These are phyloP conservation scores for Otus scops DNA, from an alignment of 2,797 vertebrate species.

Conservation along the genomic window DNA sequence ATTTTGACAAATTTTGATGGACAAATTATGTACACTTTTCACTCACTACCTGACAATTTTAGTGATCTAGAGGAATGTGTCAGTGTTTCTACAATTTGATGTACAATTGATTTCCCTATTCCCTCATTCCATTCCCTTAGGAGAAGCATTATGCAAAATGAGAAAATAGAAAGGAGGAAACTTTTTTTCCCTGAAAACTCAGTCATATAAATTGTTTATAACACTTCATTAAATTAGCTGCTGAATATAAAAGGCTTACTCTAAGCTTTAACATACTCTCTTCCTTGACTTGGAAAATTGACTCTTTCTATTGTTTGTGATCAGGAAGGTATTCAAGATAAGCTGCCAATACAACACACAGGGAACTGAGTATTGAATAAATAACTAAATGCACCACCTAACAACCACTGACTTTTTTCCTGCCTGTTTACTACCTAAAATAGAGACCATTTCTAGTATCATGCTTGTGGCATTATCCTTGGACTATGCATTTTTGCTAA, in stretches of 20 bases:
- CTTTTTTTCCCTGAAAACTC: neutral
- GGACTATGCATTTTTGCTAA: neutral
- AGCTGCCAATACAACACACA: neutral
- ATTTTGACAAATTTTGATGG: slow-evolving; percentile 11
- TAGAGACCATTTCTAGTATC: neutral
- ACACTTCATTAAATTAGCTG: neutral
- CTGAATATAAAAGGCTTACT: neutral
- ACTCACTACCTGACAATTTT: neutral
- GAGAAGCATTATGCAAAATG: slow-evolving; percentile 15
- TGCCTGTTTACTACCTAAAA: neutral
- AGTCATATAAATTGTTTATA: neutral
- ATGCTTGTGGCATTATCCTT: neutral
- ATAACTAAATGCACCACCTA: neutral
- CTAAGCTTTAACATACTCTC: neutral
- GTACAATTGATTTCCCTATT: slow-evolving; percentile 13
- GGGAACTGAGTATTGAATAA: neutral
- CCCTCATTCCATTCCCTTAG: neutral
- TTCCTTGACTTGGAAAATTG: neutral
- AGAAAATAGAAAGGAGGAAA: neutral
- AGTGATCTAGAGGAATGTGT: neutral
- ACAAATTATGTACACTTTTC: neutral
- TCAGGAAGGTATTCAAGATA: neutral
- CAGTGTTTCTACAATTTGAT: neutral
- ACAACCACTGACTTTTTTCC: neutral
- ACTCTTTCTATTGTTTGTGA: neutral